Evolutionary conservation across 2,888 invertebrate species (phyloP), one percentile per base, ranked within the genome.

Genomic region (Drosophila mercatorum): DNA sequence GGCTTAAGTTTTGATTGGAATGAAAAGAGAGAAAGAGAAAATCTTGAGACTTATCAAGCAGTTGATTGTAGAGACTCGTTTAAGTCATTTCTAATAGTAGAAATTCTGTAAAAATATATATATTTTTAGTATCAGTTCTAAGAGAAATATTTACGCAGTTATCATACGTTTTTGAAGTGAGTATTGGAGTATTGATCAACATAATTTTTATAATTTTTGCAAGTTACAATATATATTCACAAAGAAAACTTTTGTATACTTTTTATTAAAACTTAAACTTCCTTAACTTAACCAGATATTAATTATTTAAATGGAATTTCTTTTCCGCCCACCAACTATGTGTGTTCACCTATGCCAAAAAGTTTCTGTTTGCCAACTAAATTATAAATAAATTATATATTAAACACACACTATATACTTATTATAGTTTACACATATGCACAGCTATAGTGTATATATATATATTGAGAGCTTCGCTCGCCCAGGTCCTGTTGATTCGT

Each of bases 291-390:
- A 17, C 1, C n/a, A n/a, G 5, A 43, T 22, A 56, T 56, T 2
- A 56, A 31, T 31, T n/a, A 17, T 49, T 31, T 17, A 14, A 49
- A 34, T 11, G 2, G n/a, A 31, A 17, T 17, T 51, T 17, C n/a
- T 17, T 17, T 34, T 6, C 3, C n/a, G 0, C 7, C 31, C 11
- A 10, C 11, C 5, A 49, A 28, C n/a, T n/a, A 34, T 34, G n/a
- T 10, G 3, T 10, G 8, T 28, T n/a, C n/a, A 49, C 10, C 49
- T 5, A 28, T 10, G 10, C 28, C 31, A n/a, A 12, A 51, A 46
- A 57, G 26, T 47, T 41, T 52, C 31, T 14, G 74, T 22, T 22
- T 56, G 8, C 12, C 59, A 56, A 41, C 34, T 68, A 47, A 73
- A 62, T 73, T 55, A 59, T 17, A 59, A 43, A 43, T 11, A 10